Percentiles rank a stretch among this genome's conserved stretches.
These are phyloP conservation scores for Acanthoscelides obtectus DNA, from an alignment of 2,888 invertebrate species.

Conservation along the genomic window DNA sequence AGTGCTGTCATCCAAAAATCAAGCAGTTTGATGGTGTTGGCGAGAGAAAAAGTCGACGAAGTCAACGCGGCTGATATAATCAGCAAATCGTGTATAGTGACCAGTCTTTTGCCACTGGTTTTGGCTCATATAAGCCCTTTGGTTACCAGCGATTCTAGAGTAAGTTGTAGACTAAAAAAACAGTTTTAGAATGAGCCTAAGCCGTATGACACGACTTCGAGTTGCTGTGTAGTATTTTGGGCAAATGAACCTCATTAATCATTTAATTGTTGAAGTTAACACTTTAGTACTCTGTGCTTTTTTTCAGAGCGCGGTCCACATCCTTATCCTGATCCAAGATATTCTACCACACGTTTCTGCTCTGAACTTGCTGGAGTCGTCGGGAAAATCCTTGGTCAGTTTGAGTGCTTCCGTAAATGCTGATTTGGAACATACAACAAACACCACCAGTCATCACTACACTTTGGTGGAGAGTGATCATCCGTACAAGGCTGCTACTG, in stretches of 20 bases:
- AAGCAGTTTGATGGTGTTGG: constrained; percentile 70
- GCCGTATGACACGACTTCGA: too few species aligned
- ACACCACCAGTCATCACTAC: constrained; percentile 80
- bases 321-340: constrained; percentile 80
- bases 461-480: constrained; percentile 94
- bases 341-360: constrained; percentile 84
- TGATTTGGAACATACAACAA: constrained; percentile 32
- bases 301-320: constrained; percentile 75
- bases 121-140: constrained; percentile 82
- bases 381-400: constrained; percentile 35
- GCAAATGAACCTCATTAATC: too few species aligned
- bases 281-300: too few species aligned
- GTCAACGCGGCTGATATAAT: constrained; percentile 53
- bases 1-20: constrained; percentile 73
- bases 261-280: too few species aligned
- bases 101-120: constrained; percentile 75
- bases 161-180: constrained; percentile 38
- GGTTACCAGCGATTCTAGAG: constrained; percentile 77
- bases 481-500: constrained; percentile 87
- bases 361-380: constrained; percentile 62
- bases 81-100: constrained; percentile 59
- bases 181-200: neutral
- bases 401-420: constrained; percentile 34
- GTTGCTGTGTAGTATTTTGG: too few species aligned
- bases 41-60: constrained; percentile 67